Percentiles rank a stretch among this genome's conserved stretches.
Evolutionary conservation across 2,888 invertebrate species (phyloP).

Genomic region (Leptinotarsa haldemani): DNA sequence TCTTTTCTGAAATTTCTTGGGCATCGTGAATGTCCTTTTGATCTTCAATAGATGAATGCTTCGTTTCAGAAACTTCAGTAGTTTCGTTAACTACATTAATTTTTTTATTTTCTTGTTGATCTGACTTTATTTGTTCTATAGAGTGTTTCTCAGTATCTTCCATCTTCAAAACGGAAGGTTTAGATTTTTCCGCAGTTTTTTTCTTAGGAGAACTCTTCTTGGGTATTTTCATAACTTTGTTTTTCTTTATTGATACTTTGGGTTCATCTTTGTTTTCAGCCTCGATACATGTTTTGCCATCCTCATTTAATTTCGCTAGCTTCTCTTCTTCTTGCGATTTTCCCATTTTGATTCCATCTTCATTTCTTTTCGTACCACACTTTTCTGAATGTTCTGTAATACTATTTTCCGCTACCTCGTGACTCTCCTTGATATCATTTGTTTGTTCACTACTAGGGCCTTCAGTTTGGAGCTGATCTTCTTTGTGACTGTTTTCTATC

Average conservation of each 20-base stretch:
- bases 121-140: constrained; percentile 25
- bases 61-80: too few species aligned
- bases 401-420: too few species aligned
- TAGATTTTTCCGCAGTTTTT: constrained; percentile 21
- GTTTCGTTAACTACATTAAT: too few species aligned
- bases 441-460: too few species aligned
- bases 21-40: too few species aligned
- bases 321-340: constrained; percentile 30
- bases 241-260: constrained; percentile 13
- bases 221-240: constrained; percentile 18
- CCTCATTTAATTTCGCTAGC: constrained; percentile 38
- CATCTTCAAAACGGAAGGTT: not conserved
- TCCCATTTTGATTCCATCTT: constrained; percentile 16
- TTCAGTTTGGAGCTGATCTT: too few species aligned
- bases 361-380: not conserved
- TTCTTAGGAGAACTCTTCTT: constrained; percentile 36
- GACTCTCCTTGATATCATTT: too few species aligned
- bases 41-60: too few species aligned
- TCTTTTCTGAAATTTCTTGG: too few species aligned
- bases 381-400: too few species aligned
- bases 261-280: constrained; percentile 30
- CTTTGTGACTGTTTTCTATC: too few species aligned
- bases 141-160: constrained; percentile 35
- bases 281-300: constrained; percentile 23
- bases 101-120: too few species aligned